phyloP scores from a whole-genome alignment of 2,888 invertebrate species.

The Cataglyphis livida region DNA sequence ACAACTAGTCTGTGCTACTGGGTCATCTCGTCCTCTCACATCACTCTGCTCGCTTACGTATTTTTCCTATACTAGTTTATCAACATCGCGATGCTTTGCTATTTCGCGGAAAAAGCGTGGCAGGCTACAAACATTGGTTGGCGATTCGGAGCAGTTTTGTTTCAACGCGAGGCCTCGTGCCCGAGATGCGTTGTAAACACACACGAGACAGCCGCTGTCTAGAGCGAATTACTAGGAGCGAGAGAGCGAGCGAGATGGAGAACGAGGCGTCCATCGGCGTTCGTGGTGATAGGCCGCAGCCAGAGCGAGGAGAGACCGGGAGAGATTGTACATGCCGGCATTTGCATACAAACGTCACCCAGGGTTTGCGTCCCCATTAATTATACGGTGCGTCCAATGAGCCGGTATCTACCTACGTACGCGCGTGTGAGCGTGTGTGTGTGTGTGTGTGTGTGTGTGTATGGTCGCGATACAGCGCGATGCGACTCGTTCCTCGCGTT shows the following conservation, averaged over 20 bases:
- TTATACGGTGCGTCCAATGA: constrained; percentile 80
- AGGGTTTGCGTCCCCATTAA: constrained; percentile 80
- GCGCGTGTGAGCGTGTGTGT: constrained; percentile 22
- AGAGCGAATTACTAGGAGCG: constrained; percentile 37
- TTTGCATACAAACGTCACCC: constrained; percentile 80
- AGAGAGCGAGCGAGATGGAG: constrained; percentile 32
- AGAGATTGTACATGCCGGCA: constrained; percentile 66
- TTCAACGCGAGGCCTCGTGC: neutral
- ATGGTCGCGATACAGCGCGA: neutral
- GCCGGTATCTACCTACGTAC: constrained; percentile 72
- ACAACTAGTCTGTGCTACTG: too few relatives aligned
- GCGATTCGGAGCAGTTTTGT: constrained; percentile 27
- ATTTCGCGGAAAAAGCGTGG: neutral
- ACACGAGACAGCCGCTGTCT: constrained; percentile 49
- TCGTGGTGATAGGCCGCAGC: constrained; percentile 48
- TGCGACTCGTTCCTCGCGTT: constrained; percentile 10
- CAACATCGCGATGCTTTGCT: neutral
- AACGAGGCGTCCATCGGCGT: constrained; percentile 27
- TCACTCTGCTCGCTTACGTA: too few relatives aligned
- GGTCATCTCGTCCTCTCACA: too few relatives aligned
- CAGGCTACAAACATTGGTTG: neutral
- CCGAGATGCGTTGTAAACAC: constrained; percentile 20
- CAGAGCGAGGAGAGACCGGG: constrained; percentile 36
- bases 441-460: neutral
- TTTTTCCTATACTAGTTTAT: neutral